Evolutionary conservation across 35 echinoderm and acorn worm genomes (phyloP).

Genomic region (Heliocidaris tuberculata): DNA sequence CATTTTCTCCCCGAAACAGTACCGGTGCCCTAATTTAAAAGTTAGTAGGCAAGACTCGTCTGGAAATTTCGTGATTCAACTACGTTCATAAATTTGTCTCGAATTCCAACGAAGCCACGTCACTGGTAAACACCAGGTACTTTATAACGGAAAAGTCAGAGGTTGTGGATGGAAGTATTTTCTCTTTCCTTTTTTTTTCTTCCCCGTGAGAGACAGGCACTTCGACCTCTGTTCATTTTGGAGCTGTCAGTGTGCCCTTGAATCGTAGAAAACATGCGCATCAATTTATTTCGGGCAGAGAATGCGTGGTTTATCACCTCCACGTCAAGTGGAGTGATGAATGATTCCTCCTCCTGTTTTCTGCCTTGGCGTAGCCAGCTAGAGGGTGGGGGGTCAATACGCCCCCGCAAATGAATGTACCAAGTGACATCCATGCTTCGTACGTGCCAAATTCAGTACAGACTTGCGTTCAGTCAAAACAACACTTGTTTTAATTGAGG

Average conservation of each 20-base stretch:
- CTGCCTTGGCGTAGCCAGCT: neutral
- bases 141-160: neutral
- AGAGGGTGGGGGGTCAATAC: too few species aligned
- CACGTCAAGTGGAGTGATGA: neutral
- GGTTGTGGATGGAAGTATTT: neutral
- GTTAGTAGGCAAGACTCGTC: too few species aligned
- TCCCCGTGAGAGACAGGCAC: neutral
- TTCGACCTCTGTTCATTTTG: neutral
- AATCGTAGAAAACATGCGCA: neutral
- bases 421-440: neutral
- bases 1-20: too few species aligned
- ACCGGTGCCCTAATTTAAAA: too few species aligned
- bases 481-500: too few species aligned
- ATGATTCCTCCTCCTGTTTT: neutral
- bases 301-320: conserved; percentile 9
- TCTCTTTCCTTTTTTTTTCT: neutral
- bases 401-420: too few species aligned
- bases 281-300: conserved; percentile 10
- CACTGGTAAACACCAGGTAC: neutral
- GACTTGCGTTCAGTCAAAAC: neutral
- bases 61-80: neutral
- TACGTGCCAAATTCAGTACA: neutral
- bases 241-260: neutral
- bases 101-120: neutral
- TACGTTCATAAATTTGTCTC: neutral